These are phyloP conservation scores for Lycocorax pyrrhopterus DNA, from an alignment of 2,113 vertebrate species.

Conservation along the genomic window DNA sequence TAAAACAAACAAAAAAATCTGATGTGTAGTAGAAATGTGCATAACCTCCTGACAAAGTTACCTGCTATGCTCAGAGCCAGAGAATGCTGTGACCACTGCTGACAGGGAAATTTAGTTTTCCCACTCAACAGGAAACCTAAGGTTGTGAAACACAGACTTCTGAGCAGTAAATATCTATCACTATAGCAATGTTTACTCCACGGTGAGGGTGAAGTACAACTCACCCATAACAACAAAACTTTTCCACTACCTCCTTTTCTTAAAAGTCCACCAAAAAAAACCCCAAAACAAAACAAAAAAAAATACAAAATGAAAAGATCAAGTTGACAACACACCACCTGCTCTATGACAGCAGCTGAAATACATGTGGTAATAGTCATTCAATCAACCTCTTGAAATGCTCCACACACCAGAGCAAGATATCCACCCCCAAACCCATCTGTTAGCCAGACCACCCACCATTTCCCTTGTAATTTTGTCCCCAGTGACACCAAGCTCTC, in stretches of 20 bases:
- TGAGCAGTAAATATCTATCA: neutral
- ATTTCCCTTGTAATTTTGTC: neutral
- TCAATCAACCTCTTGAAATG: slow-evolving; percentile 32
- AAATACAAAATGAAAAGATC: neutral
- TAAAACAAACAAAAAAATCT: neutral
- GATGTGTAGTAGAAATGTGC: neutral
- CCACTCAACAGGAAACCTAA: neutral
- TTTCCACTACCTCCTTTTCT: neutral
- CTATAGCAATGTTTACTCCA: neutral
- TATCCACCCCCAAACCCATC: slow-evolving; percentile 38
- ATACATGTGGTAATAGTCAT: slow-evolving; percentile 28
- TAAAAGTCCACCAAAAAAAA: neutral
- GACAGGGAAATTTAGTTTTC: neutral
- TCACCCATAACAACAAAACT: neutral
- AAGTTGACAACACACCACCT: slow-evolving; percentile 43
- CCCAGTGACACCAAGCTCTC: neutral
- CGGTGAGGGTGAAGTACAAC: neutral
- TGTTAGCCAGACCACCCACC: slow-evolving; percentile 31
- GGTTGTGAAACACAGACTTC: neutral
- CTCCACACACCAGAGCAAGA: slow-evolving; percentile 27
- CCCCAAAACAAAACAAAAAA: neutral
- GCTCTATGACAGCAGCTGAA: slow-evolving; percentile 41
- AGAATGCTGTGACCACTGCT: neutral
- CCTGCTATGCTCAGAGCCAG: neutral
- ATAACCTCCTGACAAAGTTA: neutral